Percentiles rank a stretch among this genome's conserved stretches.
These are phyloP conservation scores for Cistogaster globosa DNA, from an alignment of 2,888 invertebrate species.

Conservation along the genomic window DNA sequence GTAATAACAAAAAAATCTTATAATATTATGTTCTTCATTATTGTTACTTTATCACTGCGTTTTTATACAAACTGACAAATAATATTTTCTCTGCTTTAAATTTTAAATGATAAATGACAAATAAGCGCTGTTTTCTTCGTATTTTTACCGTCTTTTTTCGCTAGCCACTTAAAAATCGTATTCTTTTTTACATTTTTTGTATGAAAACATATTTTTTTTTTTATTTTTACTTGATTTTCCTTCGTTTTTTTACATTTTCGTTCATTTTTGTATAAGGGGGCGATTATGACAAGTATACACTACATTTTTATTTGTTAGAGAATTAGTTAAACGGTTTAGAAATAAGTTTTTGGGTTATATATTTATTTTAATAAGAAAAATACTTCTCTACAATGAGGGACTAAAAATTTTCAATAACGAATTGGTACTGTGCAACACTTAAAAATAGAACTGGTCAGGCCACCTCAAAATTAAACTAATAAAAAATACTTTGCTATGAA, in stretches of 20 bases:
- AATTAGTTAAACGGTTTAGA: neutral
- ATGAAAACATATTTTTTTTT: slow-evolving; percentile 60
- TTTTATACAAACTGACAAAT: slow-evolving; percentile 59
- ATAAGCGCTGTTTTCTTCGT: slow-evolving; percentile 57
- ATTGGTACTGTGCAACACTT: no score
- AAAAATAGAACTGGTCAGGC: no score
- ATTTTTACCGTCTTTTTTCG: slow-evolving; percentile 10
- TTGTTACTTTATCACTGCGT: slow-evolving; percentile 62
- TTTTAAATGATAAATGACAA: slow-evolving; percentile 65
- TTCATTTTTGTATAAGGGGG: neutral
- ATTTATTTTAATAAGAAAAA: neutral
- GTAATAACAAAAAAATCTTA: neutral
- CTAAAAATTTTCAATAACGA: no score
- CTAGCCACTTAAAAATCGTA: slow-evolving; percentile 46
- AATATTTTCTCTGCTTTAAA: slow-evolving; percentile 49
- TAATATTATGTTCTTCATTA: slow-evolving; percentile 59
- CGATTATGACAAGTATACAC: neutral
- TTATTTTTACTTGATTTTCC: neutral
- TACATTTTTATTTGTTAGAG: neutral
- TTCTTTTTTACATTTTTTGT: slow-evolving; percentile 12
- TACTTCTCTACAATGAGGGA: no score
- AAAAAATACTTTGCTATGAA: no score
- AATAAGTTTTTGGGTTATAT: slow-evolving; percentile 29
- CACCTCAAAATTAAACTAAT: no score
- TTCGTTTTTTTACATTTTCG: neutral